A percentile compares a stretch with the other conserved stretches of the same genome.
phyloP scores from a whole-genome alignment of 2,113 vertebrate species.

The Argyrosomus japonicus region DNA sequence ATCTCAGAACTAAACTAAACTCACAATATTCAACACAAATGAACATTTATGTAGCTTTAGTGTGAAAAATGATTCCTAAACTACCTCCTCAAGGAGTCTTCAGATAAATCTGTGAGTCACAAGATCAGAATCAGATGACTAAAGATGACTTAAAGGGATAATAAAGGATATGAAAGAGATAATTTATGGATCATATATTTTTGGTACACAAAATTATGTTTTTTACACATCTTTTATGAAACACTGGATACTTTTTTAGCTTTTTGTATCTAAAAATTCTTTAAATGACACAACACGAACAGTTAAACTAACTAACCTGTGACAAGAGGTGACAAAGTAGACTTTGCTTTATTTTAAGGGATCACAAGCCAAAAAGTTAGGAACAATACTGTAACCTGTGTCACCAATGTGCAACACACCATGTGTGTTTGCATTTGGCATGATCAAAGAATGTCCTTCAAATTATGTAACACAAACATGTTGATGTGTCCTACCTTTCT shows the following conservation, averaged over 20 bases:
- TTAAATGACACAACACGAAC: not conserved
- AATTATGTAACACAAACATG: conserved; percentile 34
- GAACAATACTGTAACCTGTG: not conserved
- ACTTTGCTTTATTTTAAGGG: not conserved
- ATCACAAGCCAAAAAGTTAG: not conserved
- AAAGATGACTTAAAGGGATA: too few relatives aligned
- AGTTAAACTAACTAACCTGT: not conserved
- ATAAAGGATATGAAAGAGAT: not conserved
- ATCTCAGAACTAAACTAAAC: not conserved
- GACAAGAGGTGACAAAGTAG: not conserved
- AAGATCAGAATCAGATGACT: not conserved
- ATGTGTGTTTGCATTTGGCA: conserved; percentile 3
- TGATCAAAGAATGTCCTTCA: not conserved
- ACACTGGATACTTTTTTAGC: not conserved
- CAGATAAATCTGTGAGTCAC: not conserved
- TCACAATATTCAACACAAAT: not conserved
- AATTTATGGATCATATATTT: not conserved
- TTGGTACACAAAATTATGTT: not conserved
- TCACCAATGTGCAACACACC: not conserved
- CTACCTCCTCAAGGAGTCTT: not conserved
- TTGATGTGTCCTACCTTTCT: not conserved
- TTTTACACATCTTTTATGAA: not conserved
- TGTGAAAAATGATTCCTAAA: not conserved
- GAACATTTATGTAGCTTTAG: not conserved
- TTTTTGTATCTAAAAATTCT: not conserved